Base-by-base conservation (phyloP, 2,888 invertebrate genomes). In the Ormyrus labotus region DNA sequence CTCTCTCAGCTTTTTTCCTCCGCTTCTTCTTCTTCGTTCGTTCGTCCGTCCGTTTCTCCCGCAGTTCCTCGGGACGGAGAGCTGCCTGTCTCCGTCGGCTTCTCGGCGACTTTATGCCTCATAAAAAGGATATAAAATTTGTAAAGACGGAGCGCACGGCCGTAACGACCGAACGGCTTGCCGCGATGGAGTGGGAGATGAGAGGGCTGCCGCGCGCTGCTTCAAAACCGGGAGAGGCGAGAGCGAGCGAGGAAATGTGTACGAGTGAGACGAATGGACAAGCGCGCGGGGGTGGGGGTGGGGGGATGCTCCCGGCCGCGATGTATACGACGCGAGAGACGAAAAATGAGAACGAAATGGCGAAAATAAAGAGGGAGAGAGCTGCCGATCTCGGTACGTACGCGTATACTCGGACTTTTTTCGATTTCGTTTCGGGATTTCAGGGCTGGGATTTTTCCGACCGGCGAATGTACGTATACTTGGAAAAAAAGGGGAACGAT, bases 81-180 rank as follows among this genome's bases (percentile, higher is more conserved):
- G 19, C 19, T 19, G 19, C 19, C 85, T 85, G 78, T 81, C 84
- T 82, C 82, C 84, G 85, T 85, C 86, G 89, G 86, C 88, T 89
- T 87, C 88, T 88, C 87, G 89, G 87, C 88, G 89, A 90, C 88
- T 90, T 90, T 90, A 90, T 89, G 90, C 87, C 88, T 89, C 90
- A 88, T 90, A 90, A 90, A 90, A 90, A 89, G 89, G 88, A 89
- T 90, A 90, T 90, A 90, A 90, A 90, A 90, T 90, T 90, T 90
- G 90, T 90, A 90, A 89, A 89, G 89, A 89, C 87, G 64, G 67
- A 67, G 75, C 13, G 85, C 60, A 86, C 87, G 83, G 84, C 84
- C 85, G 87, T 88, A 89, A 90, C 88, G 89, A 89, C 87, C 86
- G 84, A 87, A 88, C 86, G 87, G 85, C 89, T 88, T 85, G 85